A percentile compares a stretch with the other conserved stretches of the same genome.
Evolutionary conservation across 2,113 vertebrate species (phyloP).

Genomic region (Delphinus delphis): DNA sequence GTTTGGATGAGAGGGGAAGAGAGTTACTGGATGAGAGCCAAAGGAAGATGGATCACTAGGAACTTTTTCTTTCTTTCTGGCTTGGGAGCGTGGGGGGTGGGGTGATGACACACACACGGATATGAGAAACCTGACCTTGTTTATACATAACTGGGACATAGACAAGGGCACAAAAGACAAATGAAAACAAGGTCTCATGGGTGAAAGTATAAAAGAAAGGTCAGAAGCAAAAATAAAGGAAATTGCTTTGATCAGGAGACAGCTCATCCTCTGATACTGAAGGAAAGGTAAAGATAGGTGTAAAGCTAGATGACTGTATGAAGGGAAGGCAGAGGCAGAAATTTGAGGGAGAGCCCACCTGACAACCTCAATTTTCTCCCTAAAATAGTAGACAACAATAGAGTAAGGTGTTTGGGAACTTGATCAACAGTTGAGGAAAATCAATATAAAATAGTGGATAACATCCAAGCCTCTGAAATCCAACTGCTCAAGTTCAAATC

Average conservation of each 20-base stretch:
- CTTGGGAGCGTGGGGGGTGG: not conserved
- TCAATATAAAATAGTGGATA: not conserved
- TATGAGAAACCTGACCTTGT: not conserved
- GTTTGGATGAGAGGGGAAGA: not conserved
- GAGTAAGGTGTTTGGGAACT: not conserved
- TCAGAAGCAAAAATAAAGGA: not conserved
- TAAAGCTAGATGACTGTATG: not conserved
- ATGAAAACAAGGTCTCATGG: slow-evolving; percentile 6
- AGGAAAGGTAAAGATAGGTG: not conserved
- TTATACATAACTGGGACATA: not conserved
- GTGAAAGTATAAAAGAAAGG: not conserved
- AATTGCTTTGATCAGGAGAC: not conserved
- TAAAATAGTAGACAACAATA: not conserved
- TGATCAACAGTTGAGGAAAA: not conserved
- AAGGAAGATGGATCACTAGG: not conserved
- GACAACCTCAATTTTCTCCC: not conserved
- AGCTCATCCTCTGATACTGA: not conserved
- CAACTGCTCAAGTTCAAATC: not conserved
- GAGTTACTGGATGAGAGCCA: not conserved
- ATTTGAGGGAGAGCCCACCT: not conserved
- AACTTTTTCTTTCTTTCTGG: not conserved
- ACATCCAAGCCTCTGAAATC: not conserved
- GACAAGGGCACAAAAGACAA: not conserved
- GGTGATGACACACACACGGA: not conserved
- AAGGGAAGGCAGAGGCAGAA: not conserved